Evolutionary conservation across 2,888 invertebrate species (phyloP).

Genomic region (Hyposoter didymator): DNA sequence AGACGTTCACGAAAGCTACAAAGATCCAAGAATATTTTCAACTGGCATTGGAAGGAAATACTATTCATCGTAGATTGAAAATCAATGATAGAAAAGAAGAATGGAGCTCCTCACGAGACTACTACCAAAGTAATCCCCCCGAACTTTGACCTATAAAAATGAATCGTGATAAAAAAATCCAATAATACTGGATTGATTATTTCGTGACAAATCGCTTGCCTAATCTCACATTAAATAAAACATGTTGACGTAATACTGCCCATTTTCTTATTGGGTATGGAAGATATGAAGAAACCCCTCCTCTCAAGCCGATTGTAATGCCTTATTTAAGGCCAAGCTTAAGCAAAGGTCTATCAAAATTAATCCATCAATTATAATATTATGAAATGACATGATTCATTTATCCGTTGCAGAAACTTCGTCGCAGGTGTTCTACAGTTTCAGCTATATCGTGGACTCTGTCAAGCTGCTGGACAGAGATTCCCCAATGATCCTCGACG

Average conservation of each 20-base stretch:
- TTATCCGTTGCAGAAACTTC: conserved; percentile 91
- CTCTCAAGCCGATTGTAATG: conserved; percentile 11
- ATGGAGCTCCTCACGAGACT: not conserved
- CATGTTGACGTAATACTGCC: conserved; percentile 29
- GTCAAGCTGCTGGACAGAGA: conserved; percentile 93
- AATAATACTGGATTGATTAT: conserved; percentile 4
- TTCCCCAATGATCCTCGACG: conserved; percentile 89
- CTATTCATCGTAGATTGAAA: not conserved
- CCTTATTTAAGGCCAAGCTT: not conserved
- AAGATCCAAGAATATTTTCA: not conserved
- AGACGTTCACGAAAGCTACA: not conserved
- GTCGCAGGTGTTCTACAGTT: conserved; percentile 96
- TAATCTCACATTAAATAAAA: conserved; percentile 20
- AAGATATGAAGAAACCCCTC: conserved; percentile 16
- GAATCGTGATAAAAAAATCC: conserved; percentile 20
- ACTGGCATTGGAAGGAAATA: not conserved
- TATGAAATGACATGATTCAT: conserved; percentile 31
- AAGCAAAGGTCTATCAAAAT: not conserved
- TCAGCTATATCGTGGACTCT: conserved; percentile 95
- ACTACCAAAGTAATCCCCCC: not conserved
- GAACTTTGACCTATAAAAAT: conserved; percentile 16
- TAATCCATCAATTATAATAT: conserved; percentile 18
- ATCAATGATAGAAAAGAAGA: not conserved
- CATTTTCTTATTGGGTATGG: not conserved
- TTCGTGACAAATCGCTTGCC: conserved; percentile 30